These are phyloP conservation scores for Meloidogyne floridensis DNA, from an alignment of 1,140 invertebrate genomes.

Conservation along the genomic window DNA sequence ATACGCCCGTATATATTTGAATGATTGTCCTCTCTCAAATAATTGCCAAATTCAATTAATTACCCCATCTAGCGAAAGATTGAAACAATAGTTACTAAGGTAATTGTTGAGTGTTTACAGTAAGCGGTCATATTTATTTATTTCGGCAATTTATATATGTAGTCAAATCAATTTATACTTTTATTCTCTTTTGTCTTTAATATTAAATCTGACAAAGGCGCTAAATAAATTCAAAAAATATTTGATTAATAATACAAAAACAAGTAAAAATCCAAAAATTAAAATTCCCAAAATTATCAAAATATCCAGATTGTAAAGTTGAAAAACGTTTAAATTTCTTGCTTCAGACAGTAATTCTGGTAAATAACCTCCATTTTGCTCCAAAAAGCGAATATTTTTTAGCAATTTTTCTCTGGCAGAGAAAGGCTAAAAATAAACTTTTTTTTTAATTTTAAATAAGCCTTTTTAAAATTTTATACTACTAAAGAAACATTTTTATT, in stretches of 20 bases:
- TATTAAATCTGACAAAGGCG: background rate
- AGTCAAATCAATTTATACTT: background rate
- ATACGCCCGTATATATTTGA: too few relatives aligned
- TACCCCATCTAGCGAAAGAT: too few relatives aligned
- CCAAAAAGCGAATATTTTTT: slow-evolving; percentile 37
- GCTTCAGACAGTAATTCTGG: slow-evolving; percentile 33
- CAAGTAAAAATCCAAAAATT: background rate
- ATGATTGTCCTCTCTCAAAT: too few relatives aligned
- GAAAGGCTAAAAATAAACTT: slow-evolving; percentile 25
- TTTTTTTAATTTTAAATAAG: background rate
- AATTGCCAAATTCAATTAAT: too few relatives aligned
- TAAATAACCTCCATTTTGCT: slow-evolving; percentile 30
- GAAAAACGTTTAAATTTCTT: slow-evolving; percentile 25
- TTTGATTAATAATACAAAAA: slow-evolving; percentile 17
- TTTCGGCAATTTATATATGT: too few relatives aligned
- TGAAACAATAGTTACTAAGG: too few relatives aligned
- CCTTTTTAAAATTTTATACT: too few relatives aligned
- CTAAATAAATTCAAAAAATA: background rate
- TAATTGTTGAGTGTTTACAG: too few relatives aligned
- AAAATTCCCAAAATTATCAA: background rate
- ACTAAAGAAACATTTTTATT: too few relatives aligned
- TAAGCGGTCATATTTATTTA: too few relatives aligned
- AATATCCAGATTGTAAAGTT: slow-evolving; percentile 29
- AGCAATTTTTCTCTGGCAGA: slow-evolving; percentile 30
- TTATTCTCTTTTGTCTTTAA: slow-evolving; percentile 10